Base-by-base conservation (phyloP, 2,888 invertebrate species). In the Amaurobius ferox region DNA sequence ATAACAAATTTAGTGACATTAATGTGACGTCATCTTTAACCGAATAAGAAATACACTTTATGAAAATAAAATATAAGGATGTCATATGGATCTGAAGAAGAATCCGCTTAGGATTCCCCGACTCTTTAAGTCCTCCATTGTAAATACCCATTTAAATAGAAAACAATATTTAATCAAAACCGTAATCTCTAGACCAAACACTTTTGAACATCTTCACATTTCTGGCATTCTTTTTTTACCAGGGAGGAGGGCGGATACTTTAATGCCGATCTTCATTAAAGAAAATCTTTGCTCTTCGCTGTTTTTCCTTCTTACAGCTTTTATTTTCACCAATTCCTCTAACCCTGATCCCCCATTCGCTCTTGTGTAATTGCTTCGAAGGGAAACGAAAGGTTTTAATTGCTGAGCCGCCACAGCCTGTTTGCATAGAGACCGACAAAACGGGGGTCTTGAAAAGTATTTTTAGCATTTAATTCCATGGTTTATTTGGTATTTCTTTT, bases 301-400 rank as follows among this genome's bases (percentile, higher is more conserved):
- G 26, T 68, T 68, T 40, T n/a, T 26, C 68, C 68, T 26, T 32
- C 68, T 26, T 40, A 39, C 68, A 39, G 35, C 40, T 73, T 73
- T 62, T 23, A 13, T 26, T 26, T 35, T 30, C 62, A 61, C 30
- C 28, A n/a, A n/a, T 26, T 30, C 32, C 44, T 71, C 78, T 19
- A 35, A 61, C 70, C 79, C 61, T 40, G 32, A 70, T 71, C 71
- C 44, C 26, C 79, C 44, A 79, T 79, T 79, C 79, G 44, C 79
- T 79, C 32, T 30, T 71, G 62, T 72, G 62, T 79, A 79, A 79
- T 79, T 79, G 79, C 79, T 79, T 79, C 72, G 71, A 72, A 62
- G 70, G 62, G 32, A 79, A 62, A 71, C 79, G 79, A 71, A 79
- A 71, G 62, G 64, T 64, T 79, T 79, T 79, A 79, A 79, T 79